Evolutionary conservation across 2,888 invertebrate species (phyloP), one percentile per base, ranked within the genome.

Genomic region (Callinectes sapidus): DNA sequence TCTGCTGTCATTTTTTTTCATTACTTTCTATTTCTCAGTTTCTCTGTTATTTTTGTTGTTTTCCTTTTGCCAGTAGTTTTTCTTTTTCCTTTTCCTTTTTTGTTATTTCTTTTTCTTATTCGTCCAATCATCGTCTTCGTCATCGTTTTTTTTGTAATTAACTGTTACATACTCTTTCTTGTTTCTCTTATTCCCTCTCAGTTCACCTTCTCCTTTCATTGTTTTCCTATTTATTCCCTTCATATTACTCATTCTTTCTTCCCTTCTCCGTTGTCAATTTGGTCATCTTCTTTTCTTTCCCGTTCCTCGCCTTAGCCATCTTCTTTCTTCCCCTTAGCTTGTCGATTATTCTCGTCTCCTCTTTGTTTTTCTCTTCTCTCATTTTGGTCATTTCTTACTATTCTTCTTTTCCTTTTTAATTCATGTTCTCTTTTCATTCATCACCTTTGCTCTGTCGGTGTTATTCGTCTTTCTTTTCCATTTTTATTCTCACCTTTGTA

Each of bases 191-290:
- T 87, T 87, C 28, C 42, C 42, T 35, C 32, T 85, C 42, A 2
- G 42, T 42, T 42, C 42, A 42, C 85, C 32, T 85, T 28, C 85
- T 85, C 85, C 85, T 85, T 85, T n/a, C 85, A 10, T 87, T 10
- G 35, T 48, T 35, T 23, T 87, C 87, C 42, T 87, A 10, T 48
- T 87, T 42, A 2, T 42, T 42, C 42, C 42, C 2, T 6, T 42
- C 6, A 42, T 42, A 2, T 42, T 42, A 42, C 3, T 42, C 6
- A 3, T 6, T 6, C 6, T 2, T 42, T 6, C 6, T 2, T 42
- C 42, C 42, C 6, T 6, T 42, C 42, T 42, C 6, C 42, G 42
- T 42, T 42, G 6, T 42, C 42, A 42, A 3, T 42, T 42, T 42
- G 42, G 42, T 6, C 6, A 6, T 42, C 42, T 42, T 6, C 42